phyloP scores from a whole-genome alignment of 30 jellyfish, hydroid and myxozoan species.

The Hydractinia echinata region DNA sequence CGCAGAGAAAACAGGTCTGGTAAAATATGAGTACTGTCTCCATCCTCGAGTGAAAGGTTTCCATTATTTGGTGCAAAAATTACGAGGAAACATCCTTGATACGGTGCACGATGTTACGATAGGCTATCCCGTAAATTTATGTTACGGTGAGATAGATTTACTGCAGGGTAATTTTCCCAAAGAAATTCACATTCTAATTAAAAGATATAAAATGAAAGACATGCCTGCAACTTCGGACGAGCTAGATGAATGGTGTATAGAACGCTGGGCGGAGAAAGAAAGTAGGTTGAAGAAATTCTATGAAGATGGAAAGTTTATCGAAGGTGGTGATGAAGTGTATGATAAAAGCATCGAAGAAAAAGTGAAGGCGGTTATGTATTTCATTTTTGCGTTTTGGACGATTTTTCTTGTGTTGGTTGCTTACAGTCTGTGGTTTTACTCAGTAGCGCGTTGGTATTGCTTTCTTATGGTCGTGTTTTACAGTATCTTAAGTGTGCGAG shows the following conservation, averaged over 20 bases:
- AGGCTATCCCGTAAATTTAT: slow-evolving; percentile 71
- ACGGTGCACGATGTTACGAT: slow-evolving; percentile 87
- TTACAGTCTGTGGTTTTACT: slow-evolving; percentile 8
- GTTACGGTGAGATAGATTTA: slow-evolving; percentile 81
- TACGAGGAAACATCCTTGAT: slow-evolving; percentile 53
- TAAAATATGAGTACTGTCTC: slow-evolving; percentile 50
- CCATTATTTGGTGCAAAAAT: slow-evolving; percentile 60
- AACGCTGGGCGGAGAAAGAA: slow-evolving; percentile 86
- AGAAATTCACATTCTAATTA: slow-evolving; percentile 70
- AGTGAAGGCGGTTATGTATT: slow-evolving; percentile 1
- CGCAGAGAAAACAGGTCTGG: slow-evolving; percentile 68
- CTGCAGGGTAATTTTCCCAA: slow-evolving; percentile 76
- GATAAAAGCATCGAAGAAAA: not conserved
- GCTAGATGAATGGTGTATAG: slow-evolving; percentile 85
- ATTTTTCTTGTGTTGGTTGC: not conserved
- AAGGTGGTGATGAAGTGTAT: not conserved
- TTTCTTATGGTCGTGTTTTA: not conserved
- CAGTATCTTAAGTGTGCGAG: slow-evolving; percentile 1
- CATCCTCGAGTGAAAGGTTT: slow-evolving; percentile 93
- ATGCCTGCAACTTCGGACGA: slow-evolving; percentile 72
- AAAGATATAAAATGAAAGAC: slow-evolving; percentile 49
- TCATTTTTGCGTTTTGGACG: slow-evolving; percentile 18
- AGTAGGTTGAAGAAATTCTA: slow-evolving; percentile 61
- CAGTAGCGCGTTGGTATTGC: slow-evolving; percentile 29
- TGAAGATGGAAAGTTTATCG: slow-evolving; percentile 65